These are phyloP conservation scores for Morpho helenor DNA, from an alignment of 2,888 invertebrate species.

Conservation along the genomic window DNA sequence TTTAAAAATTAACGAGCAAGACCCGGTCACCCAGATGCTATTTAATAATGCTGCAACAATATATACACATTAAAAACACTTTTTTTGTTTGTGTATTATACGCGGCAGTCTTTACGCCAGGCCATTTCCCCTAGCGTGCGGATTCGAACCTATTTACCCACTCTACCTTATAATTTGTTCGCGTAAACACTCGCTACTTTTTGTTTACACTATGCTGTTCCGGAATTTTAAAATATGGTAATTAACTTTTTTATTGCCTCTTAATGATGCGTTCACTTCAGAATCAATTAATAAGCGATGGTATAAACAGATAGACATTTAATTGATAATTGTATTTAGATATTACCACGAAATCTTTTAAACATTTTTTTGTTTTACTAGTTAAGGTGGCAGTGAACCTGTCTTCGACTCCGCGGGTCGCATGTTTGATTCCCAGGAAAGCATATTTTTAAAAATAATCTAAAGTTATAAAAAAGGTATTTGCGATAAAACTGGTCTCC, in stretches of 20 bases:
- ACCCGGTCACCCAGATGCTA: too few species aligned
- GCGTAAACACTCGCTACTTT: slow-evolving; percentile 6
- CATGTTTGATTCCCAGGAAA: neutral
- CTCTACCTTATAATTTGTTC: slow-evolving; percentile 23
- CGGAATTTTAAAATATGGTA: slow-evolving; percentile 5
- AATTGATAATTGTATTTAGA: too few species aligned
- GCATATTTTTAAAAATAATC: neutral
- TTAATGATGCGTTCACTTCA: too few species aligned
- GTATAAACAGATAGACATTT: too few species aligned
- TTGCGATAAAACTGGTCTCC: neutral
- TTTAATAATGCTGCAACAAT: too few species aligned
- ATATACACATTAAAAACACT: neutral
- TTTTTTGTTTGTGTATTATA: slow-evolving; percentile 4
- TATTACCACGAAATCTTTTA: too few species aligned
- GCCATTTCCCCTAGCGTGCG: slow-evolving; percentile 19
- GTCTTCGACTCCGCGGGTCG: too few species aligned
- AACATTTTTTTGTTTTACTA: too few species aligned
- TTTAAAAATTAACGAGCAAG: too few species aligned
- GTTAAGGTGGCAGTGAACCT: too few species aligned
- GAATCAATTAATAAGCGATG: too few species aligned
- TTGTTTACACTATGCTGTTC: neutral
- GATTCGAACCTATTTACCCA: slow-evolving; percentile 19
- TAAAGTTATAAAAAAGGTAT: neutral
- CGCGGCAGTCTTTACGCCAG: slow-evolving; percentile 9
- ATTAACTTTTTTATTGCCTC: neutral